Conservation (phyloP, 2,113 vertebrate species). For the Alethe diademata region DNA sequence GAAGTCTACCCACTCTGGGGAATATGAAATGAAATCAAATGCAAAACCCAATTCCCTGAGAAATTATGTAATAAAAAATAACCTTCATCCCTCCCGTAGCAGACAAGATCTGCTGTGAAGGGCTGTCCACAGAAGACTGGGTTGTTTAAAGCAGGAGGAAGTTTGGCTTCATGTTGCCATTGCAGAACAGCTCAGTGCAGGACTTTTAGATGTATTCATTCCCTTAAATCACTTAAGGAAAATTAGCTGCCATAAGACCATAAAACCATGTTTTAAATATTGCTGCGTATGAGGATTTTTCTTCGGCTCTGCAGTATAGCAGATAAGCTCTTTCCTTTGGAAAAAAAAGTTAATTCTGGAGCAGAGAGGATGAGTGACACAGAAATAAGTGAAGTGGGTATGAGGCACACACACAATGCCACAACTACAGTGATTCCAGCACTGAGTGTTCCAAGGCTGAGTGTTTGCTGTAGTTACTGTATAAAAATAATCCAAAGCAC, state of each 20-base stretch:
- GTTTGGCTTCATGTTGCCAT: neutral
- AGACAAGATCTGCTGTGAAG: neutral
- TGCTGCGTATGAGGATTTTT: slow-evolving; percentile 50
- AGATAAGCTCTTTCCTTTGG: slow-evolving; percentile 69
- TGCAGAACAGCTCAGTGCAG: slow-evolving; percentile 64
- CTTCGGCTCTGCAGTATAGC: slow-evolving; percentile 34
- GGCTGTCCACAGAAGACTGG: neutral
- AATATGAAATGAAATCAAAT: neutral
- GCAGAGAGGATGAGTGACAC: neutral
- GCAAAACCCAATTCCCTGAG: neutral
- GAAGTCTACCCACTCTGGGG: neutral
- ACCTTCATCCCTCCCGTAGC: neutral
- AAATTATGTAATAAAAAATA: neutral
- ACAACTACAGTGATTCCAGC: neutral
- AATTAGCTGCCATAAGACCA: slow-evolving; percentile 79
- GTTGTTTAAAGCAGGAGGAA: neutral
- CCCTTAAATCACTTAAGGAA: slow-evolving; percentile 77
- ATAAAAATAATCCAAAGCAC: neutral
- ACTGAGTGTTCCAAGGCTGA: neutral
- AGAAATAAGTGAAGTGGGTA: slow-evolving; percentile 27
- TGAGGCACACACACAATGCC: neutral
- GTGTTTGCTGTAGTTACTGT: neutral
- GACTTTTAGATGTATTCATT: slow-evolving; percentile 63
- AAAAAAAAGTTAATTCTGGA: slow-evolving; percentile 32
- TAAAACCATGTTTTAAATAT: slow-evolving; percentile 62